phyloP scores from a whole-genome alignment of 2,888 invertebrate genomes.

The Xylota sylvarum region DNA sequence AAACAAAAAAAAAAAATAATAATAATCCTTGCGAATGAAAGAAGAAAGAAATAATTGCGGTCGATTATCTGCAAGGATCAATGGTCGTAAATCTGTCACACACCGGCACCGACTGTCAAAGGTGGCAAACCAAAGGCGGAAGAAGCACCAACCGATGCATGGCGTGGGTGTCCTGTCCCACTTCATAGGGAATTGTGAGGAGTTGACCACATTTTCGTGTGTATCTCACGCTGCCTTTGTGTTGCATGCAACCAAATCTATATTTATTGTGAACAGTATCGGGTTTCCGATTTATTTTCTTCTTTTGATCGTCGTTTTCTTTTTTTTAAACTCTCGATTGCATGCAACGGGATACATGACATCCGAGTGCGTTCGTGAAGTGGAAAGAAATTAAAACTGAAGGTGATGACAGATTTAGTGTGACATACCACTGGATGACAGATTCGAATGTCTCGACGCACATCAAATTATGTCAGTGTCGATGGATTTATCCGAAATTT shows the following conservation, averaged over 20 bases:
- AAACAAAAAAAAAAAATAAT: slow-evolving; percentile 23
- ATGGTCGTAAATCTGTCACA: slow-evolving; percentile 64
- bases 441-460: slow-evolving; percentile 14
- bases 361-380: slow-evolving; percentile 10
- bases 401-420: slow-evolving; percentile 42
- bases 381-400: slow-evolving; percentile 52
- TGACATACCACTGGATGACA: slow-evolving; percentile 14
- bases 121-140: slow-evolving; percentile 34
- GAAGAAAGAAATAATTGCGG: slow-evolving; percentile 58
- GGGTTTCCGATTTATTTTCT: slow-evolving; percentile 42
- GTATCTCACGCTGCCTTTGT: slow-evolving; percentile 52
- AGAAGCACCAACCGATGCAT: neutral
- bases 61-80: slow-evolving; percentile 63
- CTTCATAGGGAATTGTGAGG: slow-evolving; percentile 20
- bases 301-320: slow-evolving; percentile 12
- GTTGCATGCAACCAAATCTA: slow-evolving; percentile 41
- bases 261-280: slow-evolving; percentile 29
- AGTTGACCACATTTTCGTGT: slow-evolving; percentile 7
- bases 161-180: slow-evolving; percentile 28
- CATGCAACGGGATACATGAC: slow-evolving; percentile 55
- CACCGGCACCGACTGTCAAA: slow-evolving; percentile 23
- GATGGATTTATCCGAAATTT: slow-evolving; percentile 50
- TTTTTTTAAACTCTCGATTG: neutral
- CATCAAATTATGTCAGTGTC: slow-evolving; percentile 46
- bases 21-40: slow-evolving; percentile 22